A percentile compares a stretch with the other conserved stretches of the same genome.
Evolutionary conservation across 92 coral and sea anemone species (phyloP).

Genomic region (Chrysogorgia sp.): DNA sequence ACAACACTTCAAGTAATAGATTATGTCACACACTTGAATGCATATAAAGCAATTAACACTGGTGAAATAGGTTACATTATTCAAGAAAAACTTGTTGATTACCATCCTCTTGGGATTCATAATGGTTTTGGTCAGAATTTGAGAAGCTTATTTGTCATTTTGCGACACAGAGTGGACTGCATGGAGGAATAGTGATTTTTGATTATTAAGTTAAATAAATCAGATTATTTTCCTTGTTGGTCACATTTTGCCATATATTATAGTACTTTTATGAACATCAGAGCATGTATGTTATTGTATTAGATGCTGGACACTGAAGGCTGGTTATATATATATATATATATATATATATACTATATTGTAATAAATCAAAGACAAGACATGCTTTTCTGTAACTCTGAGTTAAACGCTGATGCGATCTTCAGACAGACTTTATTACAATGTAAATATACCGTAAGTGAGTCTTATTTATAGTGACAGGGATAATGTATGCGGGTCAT

Average conservation of each 20-base stretch:
- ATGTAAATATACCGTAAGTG: too few species aligned
- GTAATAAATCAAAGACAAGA: too few species aligned
- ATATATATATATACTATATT: too few species aligned
- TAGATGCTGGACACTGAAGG: background rate
- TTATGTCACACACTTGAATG: conserved; percentile 26
- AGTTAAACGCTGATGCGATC: too few species aligned
- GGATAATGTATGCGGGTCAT: too few species aligned
- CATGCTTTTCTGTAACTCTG: too few species aligned
- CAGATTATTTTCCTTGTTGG: background rate
- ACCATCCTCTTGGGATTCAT: conserved; percentile 9
- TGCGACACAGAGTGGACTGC: background rate
- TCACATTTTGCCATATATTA: background rate
- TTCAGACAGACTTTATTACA: too few species aligned
- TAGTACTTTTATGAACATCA: background rate
- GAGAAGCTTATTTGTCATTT: background rate
- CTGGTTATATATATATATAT: too few species aligned
- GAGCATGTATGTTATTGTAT: background rate
- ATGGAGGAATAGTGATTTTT: background rate
- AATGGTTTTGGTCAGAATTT: background rate
- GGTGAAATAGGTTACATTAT: background rate
- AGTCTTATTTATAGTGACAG: too few species aligned
- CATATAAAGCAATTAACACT: background rate
- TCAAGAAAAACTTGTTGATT: background rate
- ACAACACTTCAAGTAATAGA: conserved; percentile 5
- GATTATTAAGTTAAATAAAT: background rate